Percentiles rank a stretch among this genome's conserved stretches.
These are phyloP conservation scores for Dryadula phaetusa DNA, from an alignment of 2,888 invertebrate genomes.

Conservation along the genomic window DNA sequence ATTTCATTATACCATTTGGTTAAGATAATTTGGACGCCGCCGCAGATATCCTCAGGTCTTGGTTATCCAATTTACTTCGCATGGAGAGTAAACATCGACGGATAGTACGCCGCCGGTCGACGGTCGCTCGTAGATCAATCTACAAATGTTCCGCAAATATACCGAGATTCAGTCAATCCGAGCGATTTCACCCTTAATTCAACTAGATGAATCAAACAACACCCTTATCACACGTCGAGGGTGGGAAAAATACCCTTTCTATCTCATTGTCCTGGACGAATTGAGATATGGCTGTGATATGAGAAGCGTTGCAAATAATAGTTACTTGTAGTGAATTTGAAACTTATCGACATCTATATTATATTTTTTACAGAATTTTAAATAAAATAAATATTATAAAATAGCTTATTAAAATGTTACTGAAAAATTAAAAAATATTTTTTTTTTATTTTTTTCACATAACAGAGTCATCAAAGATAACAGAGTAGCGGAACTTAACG, in stretches of 20 bases:
- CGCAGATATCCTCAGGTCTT: not conserved
- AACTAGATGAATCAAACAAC: conserved; percentile 31
- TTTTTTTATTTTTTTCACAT: too few relatives aligned
- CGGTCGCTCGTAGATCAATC: conserved; percentile 22
- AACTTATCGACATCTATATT: too few relatives aligned
- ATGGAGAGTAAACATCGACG: conserved; percentile 18
- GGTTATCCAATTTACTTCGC: conserved; percentile 23
- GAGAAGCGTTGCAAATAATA: not conserved
- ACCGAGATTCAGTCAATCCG: conserved; percentile 22
- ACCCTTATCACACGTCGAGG: conserved; percentile 18
- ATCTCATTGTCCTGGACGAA: not conserved
- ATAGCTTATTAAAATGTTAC: too few relatives aligned
- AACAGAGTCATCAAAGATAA: too few relatives aligned
- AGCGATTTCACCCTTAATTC: conserved; percentile 24
- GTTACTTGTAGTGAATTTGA: too few relatives aligned
- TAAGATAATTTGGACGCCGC: conserved; percentile 6
- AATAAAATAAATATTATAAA: too few relatives aligned
- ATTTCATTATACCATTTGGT: not conserved
- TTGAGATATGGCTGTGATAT: conserved; percentile 1
- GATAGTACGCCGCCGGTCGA: not conserved
- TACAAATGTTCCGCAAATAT: conserved; percentile 28
- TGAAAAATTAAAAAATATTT: not conserved
- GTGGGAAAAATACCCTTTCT: conserved; percentile 20
- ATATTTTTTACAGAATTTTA: too few relatives aligned
- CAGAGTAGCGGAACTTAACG: too few relatives aligned